These are phyloP conservation scores for Serilophus lunatus DNA, from an alignment of 2,113 vertebrate species.

Conservation along the genomic window DNA sequence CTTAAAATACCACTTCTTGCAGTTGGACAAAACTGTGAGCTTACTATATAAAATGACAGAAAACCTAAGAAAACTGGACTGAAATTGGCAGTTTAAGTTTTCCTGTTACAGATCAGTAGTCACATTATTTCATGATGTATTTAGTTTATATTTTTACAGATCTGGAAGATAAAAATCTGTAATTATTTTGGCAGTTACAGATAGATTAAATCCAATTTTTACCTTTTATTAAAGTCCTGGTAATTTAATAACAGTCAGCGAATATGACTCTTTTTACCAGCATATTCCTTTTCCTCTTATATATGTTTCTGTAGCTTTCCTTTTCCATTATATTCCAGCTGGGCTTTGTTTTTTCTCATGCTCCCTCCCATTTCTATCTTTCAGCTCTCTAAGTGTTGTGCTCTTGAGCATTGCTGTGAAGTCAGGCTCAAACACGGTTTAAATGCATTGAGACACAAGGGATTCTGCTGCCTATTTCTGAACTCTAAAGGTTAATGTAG, in stretches of 20 bases:
- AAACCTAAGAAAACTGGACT: background rate
- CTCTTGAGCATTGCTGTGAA: background rate
- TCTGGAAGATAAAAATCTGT: background rate
- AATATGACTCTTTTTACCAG: background rate
- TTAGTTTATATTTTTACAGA: background rate
- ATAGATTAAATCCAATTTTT: background rate
- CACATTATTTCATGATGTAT: background rate
- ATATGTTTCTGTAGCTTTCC: background rate
- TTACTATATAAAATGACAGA: background rate
- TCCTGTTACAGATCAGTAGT: background rate
- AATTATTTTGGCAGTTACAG: background rate
- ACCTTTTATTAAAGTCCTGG: background rate
- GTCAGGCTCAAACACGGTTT: background rate
- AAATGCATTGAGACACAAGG: background rate
- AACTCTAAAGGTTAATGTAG: background rate
- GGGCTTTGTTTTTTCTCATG: background rate
- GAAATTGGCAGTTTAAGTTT: background rate
- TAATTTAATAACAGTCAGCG: background rate
- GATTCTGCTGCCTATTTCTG: background rate
- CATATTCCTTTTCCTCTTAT: background rate
- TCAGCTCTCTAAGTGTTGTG: background rate
- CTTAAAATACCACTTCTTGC: background rate
- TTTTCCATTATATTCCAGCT: background rate
- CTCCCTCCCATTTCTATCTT: background rate
- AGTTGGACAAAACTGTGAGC: background rate